A percentile compares a stretch with the other conserved stretches of the same genome.
Conservation (phyloP, 2,797 vertebrate genomes). For the Bradypus variegatus region DNA sequence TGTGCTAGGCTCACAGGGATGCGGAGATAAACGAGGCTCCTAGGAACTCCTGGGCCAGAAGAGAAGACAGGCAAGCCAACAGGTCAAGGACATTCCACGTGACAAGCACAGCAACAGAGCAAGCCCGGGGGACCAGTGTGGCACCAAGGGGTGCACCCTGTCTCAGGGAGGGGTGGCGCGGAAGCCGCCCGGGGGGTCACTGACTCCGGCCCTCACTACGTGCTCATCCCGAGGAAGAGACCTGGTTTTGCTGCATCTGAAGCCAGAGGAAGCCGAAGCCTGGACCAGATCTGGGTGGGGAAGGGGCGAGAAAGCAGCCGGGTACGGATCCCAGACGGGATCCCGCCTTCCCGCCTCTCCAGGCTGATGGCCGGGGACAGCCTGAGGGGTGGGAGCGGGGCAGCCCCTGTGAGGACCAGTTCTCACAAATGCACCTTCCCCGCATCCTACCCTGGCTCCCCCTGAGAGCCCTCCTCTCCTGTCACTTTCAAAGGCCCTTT, state of each 20-base stretch:
- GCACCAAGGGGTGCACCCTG: neutral
- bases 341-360: neutral
- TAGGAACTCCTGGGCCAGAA: neutral
- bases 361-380: slow-evolving; percentile 1
- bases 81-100: neutral
- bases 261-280: slow-evolving; percentile 13
- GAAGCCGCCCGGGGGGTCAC: neutral
- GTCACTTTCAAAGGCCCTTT: slow-evolving; percentile 52
- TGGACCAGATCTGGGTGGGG: neutral
- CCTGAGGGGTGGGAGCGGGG: neutral
- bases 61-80: neutral
- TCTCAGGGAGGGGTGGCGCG: neutral
- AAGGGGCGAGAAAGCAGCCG: neutral
- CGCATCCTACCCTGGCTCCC: neutral
- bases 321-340: neutral
- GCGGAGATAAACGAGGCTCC: neutral
- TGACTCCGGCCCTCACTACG: neutral
- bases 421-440: neutral
- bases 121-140: neutral
- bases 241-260: neutral
- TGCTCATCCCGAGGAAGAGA: neutral
- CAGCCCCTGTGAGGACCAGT: neutral
- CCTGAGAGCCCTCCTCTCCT: slow-evolving; percentile 3
- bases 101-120: neutral
- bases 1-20: neutral